Percentiles rank a stretch among this genome's conserved stretches.
Evolutionary conservation across 2,797 vertebrate genomes (phyloP).

Genomic region (Strix occidentalis): DNA sequence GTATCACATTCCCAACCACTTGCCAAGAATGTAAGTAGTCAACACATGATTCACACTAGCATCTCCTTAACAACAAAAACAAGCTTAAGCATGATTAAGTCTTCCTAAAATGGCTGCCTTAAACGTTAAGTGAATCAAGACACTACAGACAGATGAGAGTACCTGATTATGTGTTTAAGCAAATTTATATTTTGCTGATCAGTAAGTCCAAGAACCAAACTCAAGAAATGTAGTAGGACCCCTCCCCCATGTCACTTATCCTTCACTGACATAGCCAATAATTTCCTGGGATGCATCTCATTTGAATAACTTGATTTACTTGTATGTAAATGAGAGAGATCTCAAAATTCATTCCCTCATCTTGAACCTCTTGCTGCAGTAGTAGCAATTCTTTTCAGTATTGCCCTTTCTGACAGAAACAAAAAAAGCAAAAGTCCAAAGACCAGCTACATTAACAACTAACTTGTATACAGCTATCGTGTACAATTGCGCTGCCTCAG

Average conservation of each 20-base stretch:
- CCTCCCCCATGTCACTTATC: background rate
- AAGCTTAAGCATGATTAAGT: background rate
- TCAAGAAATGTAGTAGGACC: background rate
- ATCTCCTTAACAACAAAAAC: background rate
- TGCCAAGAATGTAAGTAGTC: background rate
- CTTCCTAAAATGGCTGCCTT: background rate
- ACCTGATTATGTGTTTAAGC: background rate
- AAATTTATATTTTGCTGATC: background rate
- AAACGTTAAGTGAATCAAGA: background rate
- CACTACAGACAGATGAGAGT: background rate
- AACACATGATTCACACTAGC: background rate
- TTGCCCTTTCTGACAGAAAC: background rate
- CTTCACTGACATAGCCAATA: background rate
- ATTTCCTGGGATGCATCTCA: background rate
- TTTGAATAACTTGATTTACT: background rate
- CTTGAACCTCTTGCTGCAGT: background rate
- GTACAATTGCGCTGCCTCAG: background rate
- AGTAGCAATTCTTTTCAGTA: background rate
- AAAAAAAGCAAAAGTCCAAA: background rate
- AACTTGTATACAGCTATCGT: too few species aligned
- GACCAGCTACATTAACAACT: background rate
- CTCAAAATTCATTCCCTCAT: background rate
- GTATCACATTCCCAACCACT: background rate
- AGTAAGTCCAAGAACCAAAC: background rate
- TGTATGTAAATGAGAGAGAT: background rate